These are phyloP conservation scores for Cacoxenus indagator DNA, from an alignment of 2,888 invertebrate genomes.

Conservation along the genomic window DNA sequence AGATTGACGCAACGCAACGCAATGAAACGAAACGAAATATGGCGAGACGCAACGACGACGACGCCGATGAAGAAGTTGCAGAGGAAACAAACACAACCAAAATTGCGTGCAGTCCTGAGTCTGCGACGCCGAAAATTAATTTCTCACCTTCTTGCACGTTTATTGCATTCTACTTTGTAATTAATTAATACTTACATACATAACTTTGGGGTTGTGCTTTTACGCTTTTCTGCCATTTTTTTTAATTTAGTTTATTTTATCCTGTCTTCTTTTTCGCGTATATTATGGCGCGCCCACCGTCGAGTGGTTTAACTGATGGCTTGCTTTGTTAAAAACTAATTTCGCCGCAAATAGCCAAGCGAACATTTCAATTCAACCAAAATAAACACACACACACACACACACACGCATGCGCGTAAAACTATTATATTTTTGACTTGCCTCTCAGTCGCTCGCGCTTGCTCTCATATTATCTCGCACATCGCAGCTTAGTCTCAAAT, in stretches of 20 bases:
- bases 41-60: too few relatives aligned
- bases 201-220: neutral
- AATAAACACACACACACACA: slow-evolving; percentile 6
- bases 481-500: too few relatives aligned
- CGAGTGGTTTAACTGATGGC: slow-evolving; percentile 27
- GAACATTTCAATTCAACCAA: slow-evolving; percentile 6
- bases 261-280: neutral
- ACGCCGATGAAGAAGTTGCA: too few relatives aligned
- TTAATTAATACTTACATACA: slow-evolving; percentile 48
- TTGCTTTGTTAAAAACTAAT: too few relatives aligned
- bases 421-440: slow-evolving; percentile 5
- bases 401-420: slow-evolving; percentile 40
- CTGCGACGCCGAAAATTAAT: slow-evolving; percentile 67
- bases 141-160: slow-evolving; percentile 68
- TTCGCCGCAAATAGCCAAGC: neutral
- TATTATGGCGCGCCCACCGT: too few relatives aligned
- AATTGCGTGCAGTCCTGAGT: too few relatives aligned
- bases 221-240: slow-evolving; percentile 26
- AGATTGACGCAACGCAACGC: too few relatives aligned
- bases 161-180: slow-evolving; percentile 46
- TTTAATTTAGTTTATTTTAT: slow-evolving; percentile 22
- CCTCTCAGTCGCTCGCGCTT: too few relatives aligned
- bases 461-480: too few relatives aligned
- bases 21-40: too few relatives aligned
- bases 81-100: too few relatives aligned